Evolutionary conservation across 1,140 invertebrate species (phyloP).

Genomic region (Cecropterus lyciades): DNA sequence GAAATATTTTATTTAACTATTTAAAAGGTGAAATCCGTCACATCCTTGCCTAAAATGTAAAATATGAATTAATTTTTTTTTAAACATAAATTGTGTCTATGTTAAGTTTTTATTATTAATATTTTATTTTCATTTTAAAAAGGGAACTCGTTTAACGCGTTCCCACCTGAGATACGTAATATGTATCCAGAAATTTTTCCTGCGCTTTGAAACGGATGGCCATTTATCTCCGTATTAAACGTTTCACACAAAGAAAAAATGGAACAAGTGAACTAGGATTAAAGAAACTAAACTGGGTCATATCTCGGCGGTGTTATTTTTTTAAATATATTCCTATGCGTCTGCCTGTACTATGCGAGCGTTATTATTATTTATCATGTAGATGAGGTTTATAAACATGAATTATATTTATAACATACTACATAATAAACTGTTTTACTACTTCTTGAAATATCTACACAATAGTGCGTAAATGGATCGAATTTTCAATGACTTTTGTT

Average conservation of each 20-base stretch:
- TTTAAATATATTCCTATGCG: slow-evolving; percentile 19
- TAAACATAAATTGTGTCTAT: too few relatives aligned
- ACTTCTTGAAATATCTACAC: too few relatives aligned
- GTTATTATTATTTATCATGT: background rate
- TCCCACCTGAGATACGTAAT: background rate
- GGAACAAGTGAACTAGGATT: slow-evolving; percentile 33
- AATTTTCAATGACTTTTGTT: background rate
- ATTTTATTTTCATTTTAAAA: background rate
- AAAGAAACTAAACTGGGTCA: slow-evolving; percentile 31
- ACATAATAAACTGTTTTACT: too few relatives aligned
- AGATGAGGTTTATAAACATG: background rate
- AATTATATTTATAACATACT: background rate
- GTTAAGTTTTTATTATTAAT: too few relatives aligned
- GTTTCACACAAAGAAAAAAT: slow-evolving; percentile 34
- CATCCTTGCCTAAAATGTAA: too few relatives aligned
- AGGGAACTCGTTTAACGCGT: background rate
- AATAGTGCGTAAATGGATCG: too few relatives aligned
- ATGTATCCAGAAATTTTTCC: slow-evolving; percentile 10
- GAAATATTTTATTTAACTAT: background rate
- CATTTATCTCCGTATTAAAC: slow-evolving; percentile 28
- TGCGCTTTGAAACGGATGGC: slow-evolving; percentile 19
- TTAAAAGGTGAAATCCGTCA: too few relatives aligned
- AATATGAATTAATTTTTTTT: too few relatives aligned
- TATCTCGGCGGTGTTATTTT: slow-evolving; percentile 18
- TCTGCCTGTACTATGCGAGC: background rate